Base-by-base conservation (phyloP, 2,888 invertebrate species). In the Stenotaenia linearis region DNA sequence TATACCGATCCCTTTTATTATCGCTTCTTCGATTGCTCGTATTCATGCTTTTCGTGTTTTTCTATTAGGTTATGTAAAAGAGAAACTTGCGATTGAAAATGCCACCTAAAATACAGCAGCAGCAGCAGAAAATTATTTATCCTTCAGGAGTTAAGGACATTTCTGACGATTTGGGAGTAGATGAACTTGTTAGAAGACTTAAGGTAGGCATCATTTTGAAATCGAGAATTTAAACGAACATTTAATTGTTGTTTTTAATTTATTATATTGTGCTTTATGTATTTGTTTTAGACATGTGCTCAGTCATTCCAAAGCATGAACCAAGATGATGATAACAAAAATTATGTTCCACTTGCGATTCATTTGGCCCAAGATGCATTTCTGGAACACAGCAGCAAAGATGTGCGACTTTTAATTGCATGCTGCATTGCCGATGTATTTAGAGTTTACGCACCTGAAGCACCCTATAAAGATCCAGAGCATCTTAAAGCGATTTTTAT, bases 381-480 rank as follows among this genome's bases (percentile, higher is more conserved):
- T 86, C 89, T 98, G 82, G 91, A 93, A 81, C 96, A 98, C 87
- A 89, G 90, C 74, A 96, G 95, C 80, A 91, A 93, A 83, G 98
- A 98, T 87, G 97, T 98, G 0, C 94, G 97, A 85, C 89, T 98
- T 78, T 89, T 98, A 40, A 95, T 97, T 81, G 98, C 98, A 0
- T 98, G 98, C 87, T 98, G 98, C 86, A 95, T 98, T 84, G 98
- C 98, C 6, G 98, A 98, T 87, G 95, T 98, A 37, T 90, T 98
- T 82, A 89, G 98, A 80, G 95, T 98, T 6, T 98, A 97, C 87
- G 98, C 98, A 0, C 98, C 98, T 0, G 97, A 98, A 86, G 97
- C 97, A 45, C 98, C 98, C 0, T 98, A 97, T 86, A 97, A 96
- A 87, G 97, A 97, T 85, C 92, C 94, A 81, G 94, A 95, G 81